These are phyloP conservation scores for Varanus komodoensis DNA, from an alignment of 2,113 vertebrate species.

Conservation along the genomic window DNA sequence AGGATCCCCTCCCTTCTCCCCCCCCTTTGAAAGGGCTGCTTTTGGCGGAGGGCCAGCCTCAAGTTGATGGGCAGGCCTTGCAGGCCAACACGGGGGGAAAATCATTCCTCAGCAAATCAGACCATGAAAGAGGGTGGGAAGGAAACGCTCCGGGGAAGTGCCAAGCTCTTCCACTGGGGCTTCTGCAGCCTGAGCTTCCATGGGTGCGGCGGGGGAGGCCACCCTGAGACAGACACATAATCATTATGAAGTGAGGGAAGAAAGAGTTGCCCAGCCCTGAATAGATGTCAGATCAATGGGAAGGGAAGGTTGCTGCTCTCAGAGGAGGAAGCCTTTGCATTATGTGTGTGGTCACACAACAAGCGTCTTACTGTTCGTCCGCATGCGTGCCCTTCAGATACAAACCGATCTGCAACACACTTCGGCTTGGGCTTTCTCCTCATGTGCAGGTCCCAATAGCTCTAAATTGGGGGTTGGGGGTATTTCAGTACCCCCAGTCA, in stretches of 20 bases:
- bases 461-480: not conserved
- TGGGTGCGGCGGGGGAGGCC: not conserved
- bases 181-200: not conserved
- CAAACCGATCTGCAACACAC: not conserved
- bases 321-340: not conserved
- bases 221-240: not conserved
- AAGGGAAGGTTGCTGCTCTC: not conserved
- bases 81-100: not conserved
- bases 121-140: not conserved
- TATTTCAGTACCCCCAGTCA: not conserved
- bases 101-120: slow-evolving; percentile 6
- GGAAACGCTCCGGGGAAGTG: not conserved
- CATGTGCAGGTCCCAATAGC: not conserved
- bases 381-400: not conserved
- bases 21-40: not conserved
- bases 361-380: not conserved
- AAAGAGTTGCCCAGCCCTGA: not conserved
- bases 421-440: not conserved
- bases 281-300: not conserved
- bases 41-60: not conserved
- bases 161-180: not conserved
- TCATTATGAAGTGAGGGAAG: not conserved
- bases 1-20: not conserved
- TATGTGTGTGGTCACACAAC: too few species aligned
- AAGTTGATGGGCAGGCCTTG: slow-evolving; percentile 11